Evolutionary conservation across 2,797 vertebrate species (phyloP), one percentile per base, ranked within the genome.

Genomic region (Micropoecilia bifurca): DNA sequence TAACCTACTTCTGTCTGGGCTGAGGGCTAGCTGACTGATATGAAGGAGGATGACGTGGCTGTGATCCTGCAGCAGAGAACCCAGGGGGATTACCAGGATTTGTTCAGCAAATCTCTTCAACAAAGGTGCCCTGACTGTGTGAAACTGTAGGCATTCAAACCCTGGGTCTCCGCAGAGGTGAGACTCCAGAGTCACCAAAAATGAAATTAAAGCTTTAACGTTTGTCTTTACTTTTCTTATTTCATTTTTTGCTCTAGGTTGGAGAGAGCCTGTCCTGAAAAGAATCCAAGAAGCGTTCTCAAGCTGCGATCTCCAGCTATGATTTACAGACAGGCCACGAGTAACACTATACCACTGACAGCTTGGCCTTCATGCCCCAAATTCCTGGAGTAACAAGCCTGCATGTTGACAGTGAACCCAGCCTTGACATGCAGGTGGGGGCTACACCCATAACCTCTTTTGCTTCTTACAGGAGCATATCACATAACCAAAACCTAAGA

Each of bases 61-160:
- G 76, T 79, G 88, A 91, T 88, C 84, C 81, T 85, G 90, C 63
- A 76, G 85, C 86, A 91, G 87, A 91, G 39, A 90, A 93, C 90
- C 83, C 80, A 78, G 80, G 81, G 81, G 93, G 93, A 93, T 93
- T 93, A 93, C 74, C 80, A 22, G 91, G 93, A 93, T 95, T 95
- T 95, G 91, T 91, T 93, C 48, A 90, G 91, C 86, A 95, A 94
- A 94, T 92, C 91, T 93, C 80, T 73, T 91, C 88, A 85, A 93
- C 90, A 94, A 91, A 94, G 88, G 89, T 90, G 86, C 85, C 81
- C 85, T 80, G 83, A 77, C 84, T 83, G 87, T 77, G 78, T 85
- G 83, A 90, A 88, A 88, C 87, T 80, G 79, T 82, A 86, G 84
- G 86, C 80, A 86, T 83, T 86, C 87, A 83, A 73, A 72, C 86